These are phyloP conservation scores for Thalassophryne amazonica DNA, from an alignment of 2,797 vertebrate genomes.

Conservation along the genomic window DNA sequence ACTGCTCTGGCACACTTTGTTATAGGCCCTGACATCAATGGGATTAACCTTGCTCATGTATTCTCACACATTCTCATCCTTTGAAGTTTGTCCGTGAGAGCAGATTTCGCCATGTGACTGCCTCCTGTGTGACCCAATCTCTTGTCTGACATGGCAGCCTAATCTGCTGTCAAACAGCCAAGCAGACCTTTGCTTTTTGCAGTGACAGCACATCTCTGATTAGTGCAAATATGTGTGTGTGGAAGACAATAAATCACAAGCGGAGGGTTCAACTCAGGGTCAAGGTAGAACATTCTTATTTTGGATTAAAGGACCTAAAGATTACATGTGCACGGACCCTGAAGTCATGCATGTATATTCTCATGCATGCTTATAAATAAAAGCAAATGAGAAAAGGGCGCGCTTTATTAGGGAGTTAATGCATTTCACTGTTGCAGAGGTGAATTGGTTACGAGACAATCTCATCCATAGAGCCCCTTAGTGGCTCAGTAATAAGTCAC, in stretches of 20 bases:
- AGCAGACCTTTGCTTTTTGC: constrained; percentile 45
- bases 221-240: constrained; percentile 28
- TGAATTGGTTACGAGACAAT: constrained; percentile 25
- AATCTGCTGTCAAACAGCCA: constrained; percentile 70
- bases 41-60: neutral
- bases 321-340: constrained; percentile 4
- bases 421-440: constrained; percentile 32
- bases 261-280: constrained; percentile 62
- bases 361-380: constrained; percentile 1
- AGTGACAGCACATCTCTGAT: constrained; percentile 46
- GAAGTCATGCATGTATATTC: constrained; percentile 3
- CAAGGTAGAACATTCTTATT: constrained; percentile 48
- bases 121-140: constrained; percentile 55
- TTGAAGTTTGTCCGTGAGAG: neutral
- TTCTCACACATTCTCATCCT: neutral
- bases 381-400: constrained; percentile 7
- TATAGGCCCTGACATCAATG: neutral
- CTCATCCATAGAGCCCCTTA: constrained; percentile 27
- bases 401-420: constrained; percentile 7
- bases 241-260: constrained; percentile 46
- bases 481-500: constrained; percentile 43
- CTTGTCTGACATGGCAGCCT: constrained; percentile 42
- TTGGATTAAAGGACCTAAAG: constrained; percentile 30
- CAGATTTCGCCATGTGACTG: constrained; percentile 57
- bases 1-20: neutral